Evolutionary conservation across 2,888 invertebrate genomes (phyloP), one percentile per base, ranked within the genome.

Genomic region (Dynastes grantii): DNA sequence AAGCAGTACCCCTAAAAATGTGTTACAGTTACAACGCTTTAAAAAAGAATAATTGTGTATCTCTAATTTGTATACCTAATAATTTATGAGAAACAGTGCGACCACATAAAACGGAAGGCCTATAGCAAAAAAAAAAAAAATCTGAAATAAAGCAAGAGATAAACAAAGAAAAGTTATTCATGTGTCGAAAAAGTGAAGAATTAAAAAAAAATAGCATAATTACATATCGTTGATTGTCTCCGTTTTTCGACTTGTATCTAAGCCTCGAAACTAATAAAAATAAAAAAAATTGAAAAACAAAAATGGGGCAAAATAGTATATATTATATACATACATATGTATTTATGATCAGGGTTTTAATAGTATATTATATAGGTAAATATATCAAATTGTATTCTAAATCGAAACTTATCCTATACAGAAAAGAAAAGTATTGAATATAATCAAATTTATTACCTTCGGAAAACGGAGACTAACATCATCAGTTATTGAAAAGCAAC

Each of bases 1-100:
- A 89, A 88, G 85, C 88, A 89, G 82, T 89, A 84, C 81, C 84
- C 86, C 77, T 88, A 84, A 67, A 61, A 53, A 53, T 16, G n/a
- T 16, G 11, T n/a, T 53, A 53, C 5, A 53, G n/a, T 53, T 53
- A 53, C n/a, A 16, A 13, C 67, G 67, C 67, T 68, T 68, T 13
- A 68, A 27, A 16, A 8, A 68, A 27, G 16, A 22, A 49, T 22
- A 9, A 6, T 22, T 49, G 2, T 8, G n/a, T 16, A 68, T 11
- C 27, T 9, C 40, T n/a, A 45, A 49, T 65, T 65, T 37, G 22
- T 32, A 45, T 9, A 45, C 11, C 45, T 45, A 68, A 22, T 22
- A 22, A 22, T 16, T 22, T 22, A 68, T 49, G 8, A 6, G 11
- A 45, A 49, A 49, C 49, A 22, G 22, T 11, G 61, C 9, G 61